phyloP scores from a whole-genome alignment of 2,888 invertebrate genomes.

The Catocala nupta region DNA sequence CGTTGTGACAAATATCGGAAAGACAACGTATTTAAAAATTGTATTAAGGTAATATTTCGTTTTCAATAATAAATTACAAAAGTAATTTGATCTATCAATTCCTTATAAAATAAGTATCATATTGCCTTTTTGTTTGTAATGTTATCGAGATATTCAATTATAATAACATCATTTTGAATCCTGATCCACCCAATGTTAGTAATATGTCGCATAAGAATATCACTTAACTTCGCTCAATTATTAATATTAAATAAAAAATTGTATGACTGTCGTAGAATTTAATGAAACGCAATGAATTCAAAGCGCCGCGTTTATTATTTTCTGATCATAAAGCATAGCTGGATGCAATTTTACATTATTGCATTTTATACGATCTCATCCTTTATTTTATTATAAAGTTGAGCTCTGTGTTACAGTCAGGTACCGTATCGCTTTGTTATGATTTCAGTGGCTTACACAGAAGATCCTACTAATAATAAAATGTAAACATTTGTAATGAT shows the following conservation, averaged over 20 bases:
- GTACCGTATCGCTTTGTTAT: background rate
- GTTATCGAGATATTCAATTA: too few species aligned
- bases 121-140: background rate
- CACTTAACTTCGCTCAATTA: too few species aligned
- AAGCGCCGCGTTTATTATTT: conserved; percentile 33
- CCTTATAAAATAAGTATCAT: background rate
- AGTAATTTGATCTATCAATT: background rate
- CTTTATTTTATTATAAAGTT: conserved; percentile 5
- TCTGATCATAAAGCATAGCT: conserved; percentile 27
- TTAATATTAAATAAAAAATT: too few species aligned
- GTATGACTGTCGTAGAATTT: conserved; percentile 14
- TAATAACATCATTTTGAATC: too few species aligned
- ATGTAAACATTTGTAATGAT: too few species aligned
- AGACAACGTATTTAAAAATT: too few species aligned
- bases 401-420: background rate
- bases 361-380: conserved; percentile 36
- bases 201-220: too few species aligned
- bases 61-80: too few species aligned
- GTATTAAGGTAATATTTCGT: too few species aligned
- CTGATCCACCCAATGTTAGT: too few species aligned
- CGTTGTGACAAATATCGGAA: too few species aligned
- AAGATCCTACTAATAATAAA: too few species aligned
- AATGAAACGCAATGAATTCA: conserved; percentile 36
- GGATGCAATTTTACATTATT: conserved; percentile 53
- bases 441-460: conserved; percentile 2